Evolutionary conservation across 2,888 invertebrate genomes (phyloP).

Genomic region (Amiota mariae): DNA sequence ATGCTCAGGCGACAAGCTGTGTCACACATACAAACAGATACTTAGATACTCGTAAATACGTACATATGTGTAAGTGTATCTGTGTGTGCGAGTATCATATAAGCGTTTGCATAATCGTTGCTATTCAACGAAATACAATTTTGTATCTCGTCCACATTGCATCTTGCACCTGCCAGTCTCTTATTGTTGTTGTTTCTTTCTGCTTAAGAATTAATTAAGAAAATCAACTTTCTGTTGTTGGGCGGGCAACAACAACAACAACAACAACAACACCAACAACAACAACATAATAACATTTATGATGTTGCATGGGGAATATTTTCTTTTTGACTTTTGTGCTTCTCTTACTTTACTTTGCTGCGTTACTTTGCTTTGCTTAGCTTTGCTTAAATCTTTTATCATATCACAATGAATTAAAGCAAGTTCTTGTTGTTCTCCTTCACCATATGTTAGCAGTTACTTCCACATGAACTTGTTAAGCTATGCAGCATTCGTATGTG

Average conservation of each 20-base stretch:
- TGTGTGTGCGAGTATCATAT: constrained; percentile 7
- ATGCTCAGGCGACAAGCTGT: constrained; percentile 50
- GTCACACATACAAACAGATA: not conserved
- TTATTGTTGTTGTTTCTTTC: not conserved
- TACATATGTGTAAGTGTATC: not conserved
- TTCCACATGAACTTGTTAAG: too few relatives aligned
- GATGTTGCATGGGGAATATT: not conserved
- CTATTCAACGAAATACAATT: not conserved
- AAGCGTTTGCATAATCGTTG: constrained; percentile 21
- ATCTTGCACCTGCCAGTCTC: not conserved
- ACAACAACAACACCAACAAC: constrained; percentile 35
- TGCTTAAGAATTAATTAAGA: constrained; percentile 57
- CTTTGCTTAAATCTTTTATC: constrained; percentile 11
- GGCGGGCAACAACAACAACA: constrained; percentile 31
- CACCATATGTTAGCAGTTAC: too few relatives aligned
- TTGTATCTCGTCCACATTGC: constrained; percentile 32
- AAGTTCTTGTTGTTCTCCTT: constrained; percentile 4
- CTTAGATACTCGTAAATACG: not conserved
- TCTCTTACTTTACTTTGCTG: not conserved
- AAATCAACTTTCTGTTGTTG: constrained; percentile 42
- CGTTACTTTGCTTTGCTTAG: not conserved
- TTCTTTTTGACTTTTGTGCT: not conserved
- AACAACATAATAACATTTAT: constrained; percentile 11
- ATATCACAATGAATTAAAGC: constrained; percentile 14
- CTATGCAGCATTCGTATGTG: too few relatives aligned